phyloP scores from a whole-genome alignment of 2,888 invertebrate genomes.

The Leptopilina myrica region DNA sequence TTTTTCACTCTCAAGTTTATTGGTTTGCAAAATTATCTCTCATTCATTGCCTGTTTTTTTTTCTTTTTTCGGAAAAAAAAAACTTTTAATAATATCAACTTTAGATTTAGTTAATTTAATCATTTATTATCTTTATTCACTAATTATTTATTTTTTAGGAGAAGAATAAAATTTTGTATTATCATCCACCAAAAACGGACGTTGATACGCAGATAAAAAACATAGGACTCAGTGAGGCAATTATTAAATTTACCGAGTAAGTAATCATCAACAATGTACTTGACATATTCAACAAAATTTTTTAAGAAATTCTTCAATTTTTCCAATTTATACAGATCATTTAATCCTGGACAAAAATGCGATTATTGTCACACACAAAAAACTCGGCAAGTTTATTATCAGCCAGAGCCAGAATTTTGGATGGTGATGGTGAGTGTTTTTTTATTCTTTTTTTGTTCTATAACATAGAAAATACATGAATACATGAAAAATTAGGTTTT shows the following conservation, averaged over 20 bases:
- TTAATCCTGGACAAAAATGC: conserved; percentile 86
- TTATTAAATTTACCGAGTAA: conserved; percentile 96
- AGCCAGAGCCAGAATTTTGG: conserved; percentile 93
- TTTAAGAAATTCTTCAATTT: no score
- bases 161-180: conserved; percentile 92
- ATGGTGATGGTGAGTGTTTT: conserved; percentile 86
- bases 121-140: not conserved
- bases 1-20: no score
- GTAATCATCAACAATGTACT: conserved; percentile 59
- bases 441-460: not conserved
- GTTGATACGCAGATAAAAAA: conserved; percentile 92
- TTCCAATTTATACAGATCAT: conserved; percentile 80
- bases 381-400: conserved; percentile 90
- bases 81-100: not conserved
- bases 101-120: not conserved
- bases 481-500: no score
- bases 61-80: no score
- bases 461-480: no score
- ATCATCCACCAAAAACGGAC: conserved; percentile 87
- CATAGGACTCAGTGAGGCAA: conserved; percentile 96
- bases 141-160: conserved; percentile 81
- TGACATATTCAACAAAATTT: no score
- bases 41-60: not conserved
- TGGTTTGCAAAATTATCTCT: not conserved
- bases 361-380: conserved; percentile 94